Evolutionary conservation across 2,797 vertebrate species (phyloP), one percentile per base, ranked within the genome.

Genomic region (Falco rusticolus): DNA sequence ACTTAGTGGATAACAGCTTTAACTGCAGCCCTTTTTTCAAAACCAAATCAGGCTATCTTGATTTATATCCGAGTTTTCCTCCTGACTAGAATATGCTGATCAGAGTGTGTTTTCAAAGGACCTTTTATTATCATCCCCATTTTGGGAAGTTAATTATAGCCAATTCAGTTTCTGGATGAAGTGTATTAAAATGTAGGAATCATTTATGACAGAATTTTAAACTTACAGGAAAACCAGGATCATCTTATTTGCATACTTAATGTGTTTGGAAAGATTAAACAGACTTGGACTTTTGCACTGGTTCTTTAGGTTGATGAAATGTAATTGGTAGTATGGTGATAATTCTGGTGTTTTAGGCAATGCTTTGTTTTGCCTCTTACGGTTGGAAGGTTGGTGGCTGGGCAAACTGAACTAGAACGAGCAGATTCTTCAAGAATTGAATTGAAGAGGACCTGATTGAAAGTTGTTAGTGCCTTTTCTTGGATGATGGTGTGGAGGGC

Each of bases 1-100:
- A 87, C 97, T 96, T 96, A 97, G 97, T 97, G 97, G 97, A 80
- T 93, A 76, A 82, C 45, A 94, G 81, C 79, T 75, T 84, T 83
- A 95, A 97, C 90, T 97, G 91, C 97, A 97, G 53, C 57, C 57
- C 92, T 25, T 51, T 51, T 87, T 72, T 54, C 63, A 59, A 89
- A 82, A 34, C 37, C 31, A 33, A 41, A 50, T 77, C 37, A 69
- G 48, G 60, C 47, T 45, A 3, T 56, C n/a, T 57, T 68, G 33
- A 43, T 59, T 76, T 69, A 8, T 47, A 5, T 14, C 3, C 1
- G 25, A 61, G 47, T 69, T 87, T 83, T 65, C 14, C 31, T 88
- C 31, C 39, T 91, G 50, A 4, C 8, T 83, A 31, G 21, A 90
- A 37, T 39, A 41, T 18, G 6, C 22, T 75, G 37, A 70, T 37